Evolutionary conservation across 2,113 vertebrate species (phyloP), one percentile per base, ranked within the genome.

Genomic region (Chelonoidis abingdonii): DNA sequence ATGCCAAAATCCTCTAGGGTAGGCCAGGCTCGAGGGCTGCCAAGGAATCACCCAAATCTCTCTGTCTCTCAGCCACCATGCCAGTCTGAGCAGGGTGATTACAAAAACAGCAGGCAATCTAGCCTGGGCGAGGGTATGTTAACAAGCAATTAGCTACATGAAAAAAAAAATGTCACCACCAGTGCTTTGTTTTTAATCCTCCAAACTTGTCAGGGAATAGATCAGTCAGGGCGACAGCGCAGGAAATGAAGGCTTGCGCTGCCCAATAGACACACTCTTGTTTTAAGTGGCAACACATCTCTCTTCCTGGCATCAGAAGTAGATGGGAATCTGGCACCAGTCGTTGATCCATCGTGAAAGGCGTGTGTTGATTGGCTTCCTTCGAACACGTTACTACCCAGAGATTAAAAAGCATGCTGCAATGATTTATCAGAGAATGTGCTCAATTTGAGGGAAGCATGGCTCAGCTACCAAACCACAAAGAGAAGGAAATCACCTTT

Each of bases 291-390:
- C 87, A 95, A 90, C 27, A 56, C 94, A 79, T 19, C 65, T 92
- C 57, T 44, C 53, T 44, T 86, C 41, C 54, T 97, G 92, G 94
- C 95, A 89, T 52, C 82, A 87, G 72, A 72, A 3, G 44, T 44
- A 82, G 56, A 88, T 31, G 78, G 91, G 87, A 93, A 89, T 11
- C 92, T 91, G 87, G 93, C 87, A 86, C 41, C 53, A 72, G 80
- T 17, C 82, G 38, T 41, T 92, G 92, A 91, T 88, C 94, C 87
- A 72, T 92, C 91, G 92, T 91, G 85, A 95, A 86, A 94, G 94
- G 90, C 8, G 79, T 53, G 89, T 95, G 95, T 97, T 96, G 96
- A 96, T 86, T 91, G 94, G 94, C 95, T 93, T 80, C 94, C 84
- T 92, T 92, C 65, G 86, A 95, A 80, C 76, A 88, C 22, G 27